Conservation (phyloP, 2,888 invertebrate species). For the Stomorhina lunata region DNA sequence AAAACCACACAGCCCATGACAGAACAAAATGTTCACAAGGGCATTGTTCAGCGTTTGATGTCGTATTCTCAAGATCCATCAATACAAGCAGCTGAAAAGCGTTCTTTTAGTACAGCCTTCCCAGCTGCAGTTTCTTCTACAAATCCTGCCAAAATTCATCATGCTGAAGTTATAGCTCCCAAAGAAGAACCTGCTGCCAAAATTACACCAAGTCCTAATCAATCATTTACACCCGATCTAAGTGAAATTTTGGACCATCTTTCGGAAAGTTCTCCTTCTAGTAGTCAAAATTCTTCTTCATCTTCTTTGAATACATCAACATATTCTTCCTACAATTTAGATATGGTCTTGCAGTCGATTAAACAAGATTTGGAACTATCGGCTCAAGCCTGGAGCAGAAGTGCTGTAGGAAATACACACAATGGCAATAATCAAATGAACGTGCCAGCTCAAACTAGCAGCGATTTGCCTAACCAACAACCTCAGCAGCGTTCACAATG, state of each 20-base stretch:
- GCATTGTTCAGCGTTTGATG: slow-evolving; percentile 69
- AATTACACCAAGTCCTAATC: not conserved
- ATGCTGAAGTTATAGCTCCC: not conserved
- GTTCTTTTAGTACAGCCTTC: slow-evolving; percentile 3
- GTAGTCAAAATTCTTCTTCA: slow-evolving; percentile 20
- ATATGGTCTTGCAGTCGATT: slow-evolving; percentile 52
- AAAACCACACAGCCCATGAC: slow-evolving; percentile 43
- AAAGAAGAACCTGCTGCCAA: not conserved
- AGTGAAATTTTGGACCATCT: slow-evolving; percentile 59
- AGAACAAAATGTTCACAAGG: slow-evolving; percentile 72
- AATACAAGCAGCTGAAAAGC: slow-evolving; percentile 58
- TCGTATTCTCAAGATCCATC: slow-evolving; percentile 73
- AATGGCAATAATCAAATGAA: not conserved
- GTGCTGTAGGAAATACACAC: not conserved
- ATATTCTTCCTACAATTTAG: slow-evolving; percentile 35
- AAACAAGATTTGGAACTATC: slow-evolving; percentile 56
- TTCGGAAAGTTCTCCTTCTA: slow-evolving; percentile 31
- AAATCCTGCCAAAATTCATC: not conserved
- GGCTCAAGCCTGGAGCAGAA: slow-evolving; percentile 34
- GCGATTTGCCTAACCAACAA: not conserved
- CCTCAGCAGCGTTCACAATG: not conserved
- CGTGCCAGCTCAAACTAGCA: not conserved
- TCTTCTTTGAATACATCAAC: slow-evolving; percentile 1
- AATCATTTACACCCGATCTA: slow-evolving; percentile 48
- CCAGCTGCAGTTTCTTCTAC: not conserved